These are phyloP conservation scores for Esox masquinongy DNA, from an alignment of 2,797 vertebrate species.

Conservation along the genomic window DNA sequence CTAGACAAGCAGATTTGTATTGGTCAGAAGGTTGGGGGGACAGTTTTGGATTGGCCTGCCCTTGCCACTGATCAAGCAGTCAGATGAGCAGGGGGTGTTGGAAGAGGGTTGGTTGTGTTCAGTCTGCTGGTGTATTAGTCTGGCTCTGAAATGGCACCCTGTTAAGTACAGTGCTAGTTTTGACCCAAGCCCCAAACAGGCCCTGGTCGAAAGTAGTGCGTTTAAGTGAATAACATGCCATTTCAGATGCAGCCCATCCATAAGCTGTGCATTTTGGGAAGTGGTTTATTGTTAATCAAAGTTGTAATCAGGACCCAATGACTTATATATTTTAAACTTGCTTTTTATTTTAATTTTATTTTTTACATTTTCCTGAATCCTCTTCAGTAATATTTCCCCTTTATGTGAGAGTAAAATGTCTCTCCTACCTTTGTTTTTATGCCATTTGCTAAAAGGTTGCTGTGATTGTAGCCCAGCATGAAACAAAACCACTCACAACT, in stretches of 20 bases:
- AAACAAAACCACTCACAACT: conserved; percentile 63
- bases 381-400: conserved; percentile 9
- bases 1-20: conserved; percentile 19
- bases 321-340: conserved; percentile 39
- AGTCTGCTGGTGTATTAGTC: conserved; percentile 48
- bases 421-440: conserved; percentile 23
- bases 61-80: conserved; percentile 72
- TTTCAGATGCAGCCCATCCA: background rate
- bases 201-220: background rate
- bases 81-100: conserved; percentile 64
- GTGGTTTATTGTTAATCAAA: conserved; percentile 58
- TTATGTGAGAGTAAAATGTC: conserved; percentile 2
- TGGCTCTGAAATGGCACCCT: background rate
- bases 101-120: background rate
- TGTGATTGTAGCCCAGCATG: conserved; percentile 57
- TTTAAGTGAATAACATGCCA: background rate
- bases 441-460: conserved; percentile 37
- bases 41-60: conserved; percentile 37
- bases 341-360: conserved; percentile 28
- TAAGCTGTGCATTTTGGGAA: conserved; percentile 38
- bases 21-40: conserved; percentile 3
- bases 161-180: too few species aligned
- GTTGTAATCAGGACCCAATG: conserved; percentile 46
- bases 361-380: conserved; percentile 28
- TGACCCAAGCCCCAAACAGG: background rate